Evolutionary conservation across 1,140 invertebrate species (phyloP), one percentile per base, ranked within the genome.

Genomic region (Andrena cerasifolii): DNA sequence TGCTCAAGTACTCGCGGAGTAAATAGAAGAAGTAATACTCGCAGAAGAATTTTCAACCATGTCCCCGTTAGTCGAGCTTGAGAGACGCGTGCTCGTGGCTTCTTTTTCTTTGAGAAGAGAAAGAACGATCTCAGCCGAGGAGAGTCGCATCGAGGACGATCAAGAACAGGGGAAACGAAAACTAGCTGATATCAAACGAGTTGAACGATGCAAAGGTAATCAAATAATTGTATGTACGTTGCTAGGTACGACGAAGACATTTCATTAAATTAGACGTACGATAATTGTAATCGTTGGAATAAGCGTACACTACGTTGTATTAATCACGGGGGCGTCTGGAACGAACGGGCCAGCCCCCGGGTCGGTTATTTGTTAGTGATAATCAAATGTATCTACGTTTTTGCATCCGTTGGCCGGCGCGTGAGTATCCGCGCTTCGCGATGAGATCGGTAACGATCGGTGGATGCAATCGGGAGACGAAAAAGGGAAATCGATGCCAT

Each of bases 201-300:
- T 82, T 78, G 47, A 79, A 66, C 28, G 74, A 83, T 36, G 67
- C 67, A 78, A 78, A 65, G 43, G 76, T 88, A 85, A 89, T 87
- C 85, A 88, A 89, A 88, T 76, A 82, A 81, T 76, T 56, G 78
- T 75, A 72, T 74, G 72, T 54, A 80, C 77, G 73, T 59, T 58
- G 63, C 59, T 82, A 84, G 62, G 70, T 75, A 75, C 24, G 73
- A 28, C 78, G 77, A 36, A 56, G 63, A 67, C 78, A 80, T 47
- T 72, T 82, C 68, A 86, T 87, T 74, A 82, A 71, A 53, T 71
- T 86, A 85, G 80, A 62, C 28, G 68, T 85, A 77, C 43, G 61
- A 67, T 77, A 82, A 77, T 83, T 78, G 73, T 80, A 78, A 83
- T 74, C 43, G 80, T 86, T 82, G 61, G n/a, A 80, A 51, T 85